Base-by-base conservation (phyloP, 1,140 invertebrate genomes). In the Aphelinus atriplicis region DNA sequence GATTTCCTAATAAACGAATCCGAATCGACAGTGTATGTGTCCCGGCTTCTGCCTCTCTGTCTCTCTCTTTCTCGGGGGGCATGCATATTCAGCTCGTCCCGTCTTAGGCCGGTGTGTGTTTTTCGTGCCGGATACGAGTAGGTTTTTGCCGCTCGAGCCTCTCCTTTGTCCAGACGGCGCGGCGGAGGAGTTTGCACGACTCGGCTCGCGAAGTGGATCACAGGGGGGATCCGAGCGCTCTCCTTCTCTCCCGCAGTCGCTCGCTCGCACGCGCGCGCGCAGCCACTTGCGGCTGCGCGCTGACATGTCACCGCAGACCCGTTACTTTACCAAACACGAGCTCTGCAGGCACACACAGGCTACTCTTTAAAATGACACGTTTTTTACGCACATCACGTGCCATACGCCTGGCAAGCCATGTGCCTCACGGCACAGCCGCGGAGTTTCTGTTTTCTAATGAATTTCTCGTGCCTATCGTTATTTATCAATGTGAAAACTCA, bases 181-280 rank as follows among this genome's bases (percentile, higher is more conserved):
- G 64, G 50, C n/a, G 26, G 48, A 10, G 48, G 4, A 53, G 48
- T 66, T 51, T 9, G 64, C 64, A 66, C 64, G 64, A 66, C 42
- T 66, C 50, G 51, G n/a, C 64, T 51, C 43, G 42, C 66, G 55
- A 68, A 68, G 53, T 68, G 43, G 51, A 57, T 68, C 51, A 68
- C 42, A 46, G 57, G 66, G 53, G 43, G 66, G 47, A 57, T 68
- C n/a, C 3, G 7, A 26, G 26, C 3, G 2, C 47, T 50, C 3
- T 10, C 62, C 26, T 2, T n/a, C 62, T 45, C 43, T 2, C 26
- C 58, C 26, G 3, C n/a, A 3, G 26, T 45, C 58, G n/a, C 26
- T 43, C 5, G 6, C 46, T 2, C 10, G 26, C 47, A 1, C 50
- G 3, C 26, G 3, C 50, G 62, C 47, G 3, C 63, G 1, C 47